These are phyloP conservation scores for Chrysolina americana DNA, from an alignment of 2,888 invertebrate genomes.

Conservation along the genomic window DNA sequence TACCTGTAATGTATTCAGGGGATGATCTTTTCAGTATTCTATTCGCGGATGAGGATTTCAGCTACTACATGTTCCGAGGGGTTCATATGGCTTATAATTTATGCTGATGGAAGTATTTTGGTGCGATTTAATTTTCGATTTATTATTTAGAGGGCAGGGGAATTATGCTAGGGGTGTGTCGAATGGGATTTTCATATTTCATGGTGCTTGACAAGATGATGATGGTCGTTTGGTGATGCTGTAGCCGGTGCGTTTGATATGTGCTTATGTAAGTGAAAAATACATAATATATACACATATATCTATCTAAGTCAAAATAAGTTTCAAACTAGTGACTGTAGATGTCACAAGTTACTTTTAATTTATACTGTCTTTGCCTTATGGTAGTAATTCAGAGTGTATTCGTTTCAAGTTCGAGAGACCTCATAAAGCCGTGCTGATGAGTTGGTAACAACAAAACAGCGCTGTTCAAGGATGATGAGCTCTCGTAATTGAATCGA, in stretches of 20 bases:
- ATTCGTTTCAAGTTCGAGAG: too few species aligned
- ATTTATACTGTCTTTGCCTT: too few species aligned
- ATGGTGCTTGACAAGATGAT: background rate
- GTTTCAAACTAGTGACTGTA: too few species aligned
- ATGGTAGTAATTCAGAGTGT: too few species aligned
- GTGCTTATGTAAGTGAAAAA: too few species aligned
- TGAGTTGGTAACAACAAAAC: too few species aligned
- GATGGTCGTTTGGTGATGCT: background rate
- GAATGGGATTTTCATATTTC: conserved; percentile 15
- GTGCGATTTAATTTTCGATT: conserved; percentile 43
- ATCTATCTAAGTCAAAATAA: too few species aligned
- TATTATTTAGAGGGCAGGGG: conserved; percentile 36
- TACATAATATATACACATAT: too few species aligned
- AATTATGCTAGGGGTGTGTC: conserved; percentile 23
- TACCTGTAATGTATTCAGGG: conserved; percentile 58
- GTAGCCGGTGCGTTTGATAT: background rate
- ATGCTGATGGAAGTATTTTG: conserved; percentile 40
- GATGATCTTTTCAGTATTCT: conserved; percentile 53
- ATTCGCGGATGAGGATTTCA: conserved; percentile 31
- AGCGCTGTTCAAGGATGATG: too few species aligned
- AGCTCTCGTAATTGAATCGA: too few species aligned
- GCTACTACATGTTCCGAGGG: conserved; percentile 5
- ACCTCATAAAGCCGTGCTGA: too few species aligned
- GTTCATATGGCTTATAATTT: conserved; percentile 30
- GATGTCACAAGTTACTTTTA: too few species aligned